Evolutionary conservation across 1,140 invertebrate genomes (phyloP), one percentile per base, ranked within the genome.

Genomic region (Telenomus remus): DNA sequence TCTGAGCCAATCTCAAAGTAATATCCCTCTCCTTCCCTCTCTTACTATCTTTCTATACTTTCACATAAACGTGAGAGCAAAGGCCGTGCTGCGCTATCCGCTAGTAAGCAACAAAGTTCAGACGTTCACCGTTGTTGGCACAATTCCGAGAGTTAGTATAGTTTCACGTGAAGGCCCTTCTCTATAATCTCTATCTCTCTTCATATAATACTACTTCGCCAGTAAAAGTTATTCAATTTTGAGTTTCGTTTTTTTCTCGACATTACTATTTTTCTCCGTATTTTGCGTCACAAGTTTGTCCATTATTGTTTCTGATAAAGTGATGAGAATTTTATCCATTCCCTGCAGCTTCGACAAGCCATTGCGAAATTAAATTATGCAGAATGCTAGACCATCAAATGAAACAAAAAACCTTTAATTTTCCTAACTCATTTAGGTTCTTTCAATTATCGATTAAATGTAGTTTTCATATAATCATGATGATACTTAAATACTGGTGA

Each of bases 121-220:
- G 76, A 78, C 76, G 76, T 78, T 78, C 76, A 78, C 76, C 76
- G 76, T 78, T 78, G 69, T 66, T 78, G 76, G 76, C 76, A 78
- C 70, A 74, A 78, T 78, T 78, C 76, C 71, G 76, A 78, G 76
- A 78, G 70, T 74, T 71, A 68, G 70, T 74, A 27, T 27, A 71
- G 70, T 78, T 78, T 78, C 70, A 78, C 70, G 76, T 74, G 76
- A 78, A 74, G 71, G 76, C 76, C 76, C 76, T 78, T 71, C 76
- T 78, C 70, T 78, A 27, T 27, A 74, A 74, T 74, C 66, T 71
- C 76, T 61, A 74, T 74, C 65, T 70, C 76, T 78, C 54, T 61
- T 73, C 64, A 72, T 77, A 77, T 72, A 77, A 72, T 72, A 60
- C 68, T 47, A 70, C 27, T 61, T 49, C 54, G 34, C 69, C 48